phyloP scores from a whole-genome alignment of 2,113 vertebrate species.

The Sphyrna mokarran region DNA sequence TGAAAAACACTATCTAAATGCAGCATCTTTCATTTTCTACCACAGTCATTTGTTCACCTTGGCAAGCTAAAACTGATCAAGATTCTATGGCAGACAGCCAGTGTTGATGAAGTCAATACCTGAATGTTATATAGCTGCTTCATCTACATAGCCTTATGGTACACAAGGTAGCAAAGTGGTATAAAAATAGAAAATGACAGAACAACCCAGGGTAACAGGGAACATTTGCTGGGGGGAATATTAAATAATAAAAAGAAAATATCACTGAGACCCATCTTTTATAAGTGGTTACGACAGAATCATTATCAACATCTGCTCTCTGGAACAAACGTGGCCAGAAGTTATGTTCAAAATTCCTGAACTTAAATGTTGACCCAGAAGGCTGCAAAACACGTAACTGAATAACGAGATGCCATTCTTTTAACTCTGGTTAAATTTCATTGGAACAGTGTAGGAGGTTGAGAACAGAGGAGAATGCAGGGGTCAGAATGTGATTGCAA shows the following conservation, averaged over 20 bases:
- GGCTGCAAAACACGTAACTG: not conserved
- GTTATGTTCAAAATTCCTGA: not conserved
- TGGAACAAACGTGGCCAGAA: not conserved
- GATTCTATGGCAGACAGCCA: not conserved
- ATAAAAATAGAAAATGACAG: too few species aligned
- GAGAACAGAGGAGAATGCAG: too few species aligned
- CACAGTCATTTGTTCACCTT: not conserved
- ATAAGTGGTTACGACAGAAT: not conserved
- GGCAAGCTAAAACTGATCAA: not conserved
- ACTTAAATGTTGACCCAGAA: not conserved
- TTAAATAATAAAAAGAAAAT: too few species aligned
- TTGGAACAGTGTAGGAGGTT: not conserved
- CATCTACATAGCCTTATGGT: not conserved
- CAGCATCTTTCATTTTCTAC: not conserved
- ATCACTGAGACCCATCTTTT: too few species aligned
- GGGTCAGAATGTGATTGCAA: not conserved
- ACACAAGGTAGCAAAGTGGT: not conserved
- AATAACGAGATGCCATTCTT: not conserved
- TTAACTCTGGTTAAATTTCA: not conserved
- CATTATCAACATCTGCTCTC: not conserved
- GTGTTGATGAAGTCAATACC: not conserved
- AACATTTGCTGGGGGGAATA: too few species aligned
- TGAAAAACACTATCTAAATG: not conserved
- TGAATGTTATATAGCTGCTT: not conserved
- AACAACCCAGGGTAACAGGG: too few species aligned